These are phyloP conservation scores for Trachelus iudaicus DNA, from an alignment of 2,888 invertebrate genomes.

Conservation along the genomic window DNA sequence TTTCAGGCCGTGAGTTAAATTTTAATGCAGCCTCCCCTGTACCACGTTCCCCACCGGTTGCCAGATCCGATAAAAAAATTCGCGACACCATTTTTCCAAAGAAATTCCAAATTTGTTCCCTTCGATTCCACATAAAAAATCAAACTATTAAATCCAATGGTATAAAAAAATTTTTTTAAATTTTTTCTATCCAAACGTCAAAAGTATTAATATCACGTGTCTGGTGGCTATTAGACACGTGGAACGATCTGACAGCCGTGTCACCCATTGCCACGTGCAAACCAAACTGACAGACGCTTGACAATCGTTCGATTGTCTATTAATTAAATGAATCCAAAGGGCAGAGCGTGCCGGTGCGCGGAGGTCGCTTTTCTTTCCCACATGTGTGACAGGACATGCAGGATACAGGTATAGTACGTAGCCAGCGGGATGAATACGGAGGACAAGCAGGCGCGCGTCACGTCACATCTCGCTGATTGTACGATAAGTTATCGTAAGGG, in stretches of 20 bases:
- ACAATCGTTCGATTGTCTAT: conserved; percentile 4
- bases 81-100: not conserved
- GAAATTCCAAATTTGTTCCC: accelerated
- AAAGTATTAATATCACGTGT: not conserved
- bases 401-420: no score
- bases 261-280: not conserved
- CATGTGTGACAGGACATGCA: not conserved
- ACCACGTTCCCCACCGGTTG: not conserved
- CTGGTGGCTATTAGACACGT: not conserved
- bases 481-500: conserved; percentile 3
- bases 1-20: not conserved
- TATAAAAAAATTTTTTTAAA: not conserved
- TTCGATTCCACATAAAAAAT: not conserved
- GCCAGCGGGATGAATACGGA: not conserved
- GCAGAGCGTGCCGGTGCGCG: not conserved
- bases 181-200: not conserved
- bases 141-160: not conserved
- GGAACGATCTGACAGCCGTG: not conserved
- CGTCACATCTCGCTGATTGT: conserved; percentile 3
- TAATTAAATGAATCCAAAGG: not conserved
- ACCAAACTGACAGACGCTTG: not conserved
- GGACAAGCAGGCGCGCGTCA: not conserved
- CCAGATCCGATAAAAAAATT: not conserved
- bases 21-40: not conserved
- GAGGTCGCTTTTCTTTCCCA: not conserved